These are phyloP conservation scores for Synodontis membranacea DNA, from an alignment of 2,113 vertebrate species.

Conservation along the genomic window DNA sequence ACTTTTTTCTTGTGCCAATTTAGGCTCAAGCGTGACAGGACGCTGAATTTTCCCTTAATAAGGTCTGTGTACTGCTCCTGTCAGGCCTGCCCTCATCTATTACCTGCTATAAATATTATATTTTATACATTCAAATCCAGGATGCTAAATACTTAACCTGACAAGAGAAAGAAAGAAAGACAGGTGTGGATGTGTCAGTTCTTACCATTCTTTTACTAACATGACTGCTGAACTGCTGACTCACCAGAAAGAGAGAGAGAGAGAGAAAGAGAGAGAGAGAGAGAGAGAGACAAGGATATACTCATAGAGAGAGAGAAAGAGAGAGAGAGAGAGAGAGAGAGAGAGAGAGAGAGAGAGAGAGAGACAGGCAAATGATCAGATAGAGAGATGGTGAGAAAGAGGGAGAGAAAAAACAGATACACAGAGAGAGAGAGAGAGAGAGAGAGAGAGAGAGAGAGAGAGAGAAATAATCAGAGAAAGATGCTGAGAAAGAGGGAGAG, in stretches of 20 bases:
- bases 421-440: slow-evolving; percentile 1
- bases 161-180: not conserved
- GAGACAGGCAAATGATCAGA: not conserved
- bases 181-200: not conserved
- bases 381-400: not conserved
- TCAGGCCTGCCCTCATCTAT: not conserved
- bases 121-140: not conserved
- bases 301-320: not conserved
- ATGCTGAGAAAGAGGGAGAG: not conserved
- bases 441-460: not conserved
- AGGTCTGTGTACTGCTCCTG: not conserved
- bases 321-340: not conserved
- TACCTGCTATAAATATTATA: not conserved
- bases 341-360: not conserved
- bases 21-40: not conserved
- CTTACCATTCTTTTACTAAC: not conserved
- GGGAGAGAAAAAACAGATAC: not conserved
- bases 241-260: not conserved
- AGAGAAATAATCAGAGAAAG: not conserved
- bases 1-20: not conserved
- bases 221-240: not conserved
- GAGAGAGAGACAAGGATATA: not conserved
- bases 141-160: not conserved
- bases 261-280: not conserved
- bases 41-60: not conserved